These are phyloP conservation scores for Zygothrica quintamaculata DNA, from an alignment of 2,888 invertebrate genomes.

Conservation along the genomic window DNA sequence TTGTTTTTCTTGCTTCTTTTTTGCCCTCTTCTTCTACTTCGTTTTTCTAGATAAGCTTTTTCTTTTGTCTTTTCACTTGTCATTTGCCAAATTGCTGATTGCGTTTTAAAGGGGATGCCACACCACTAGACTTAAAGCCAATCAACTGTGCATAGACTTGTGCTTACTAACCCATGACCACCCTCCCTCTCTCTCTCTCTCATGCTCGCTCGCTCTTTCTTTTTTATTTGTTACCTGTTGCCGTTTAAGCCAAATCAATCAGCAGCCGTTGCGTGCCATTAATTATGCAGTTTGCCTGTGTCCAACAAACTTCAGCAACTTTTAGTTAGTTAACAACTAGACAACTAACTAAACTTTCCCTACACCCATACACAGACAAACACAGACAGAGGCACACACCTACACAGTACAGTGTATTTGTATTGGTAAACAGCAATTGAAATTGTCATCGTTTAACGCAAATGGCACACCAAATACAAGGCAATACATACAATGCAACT, in stretches of 20 bases:
- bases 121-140: no score
- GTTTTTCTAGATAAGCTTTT: slow-evolving; percentile 20
- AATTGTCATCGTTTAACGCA: slow-evolving; percentile 65
- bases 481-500: slow-evolving; percentile 53
- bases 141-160: slow-evolving; percentile 49
- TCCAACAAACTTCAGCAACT: slow-evolving; percentile 1
- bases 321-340: slow-evolving; percentile 47
- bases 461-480: slow-evolving; percentile 54
- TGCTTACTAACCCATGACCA: no score
- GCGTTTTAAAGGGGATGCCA: slow-evolving; percentile 63
- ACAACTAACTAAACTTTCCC: slow-evolving; percentile 19
- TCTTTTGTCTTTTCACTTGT: slow-evolving; percentile 38
- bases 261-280: slow-evolving; percentile 52
- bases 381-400: neutral
- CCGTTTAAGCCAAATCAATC: slow-evolving; percentile 53
- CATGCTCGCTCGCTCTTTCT: neutral
- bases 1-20: slow-evolving; percentile 4
- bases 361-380: neutral
- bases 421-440: slow-evolving; percentile 55
- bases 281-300: slow-evolving; percentile 48
- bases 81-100: slow-evolving; percentile 71
- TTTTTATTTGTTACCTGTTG: slow-evolving; percentile 57
- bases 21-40: slow-evolving; percentile 10
- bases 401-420: slow-evolving; percentile 32
- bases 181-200: no score